Evolutionary conservation across 2,797 vertebrate species (phyloP).

Genomic region (Macrochelys suwanniensis): DNA sequence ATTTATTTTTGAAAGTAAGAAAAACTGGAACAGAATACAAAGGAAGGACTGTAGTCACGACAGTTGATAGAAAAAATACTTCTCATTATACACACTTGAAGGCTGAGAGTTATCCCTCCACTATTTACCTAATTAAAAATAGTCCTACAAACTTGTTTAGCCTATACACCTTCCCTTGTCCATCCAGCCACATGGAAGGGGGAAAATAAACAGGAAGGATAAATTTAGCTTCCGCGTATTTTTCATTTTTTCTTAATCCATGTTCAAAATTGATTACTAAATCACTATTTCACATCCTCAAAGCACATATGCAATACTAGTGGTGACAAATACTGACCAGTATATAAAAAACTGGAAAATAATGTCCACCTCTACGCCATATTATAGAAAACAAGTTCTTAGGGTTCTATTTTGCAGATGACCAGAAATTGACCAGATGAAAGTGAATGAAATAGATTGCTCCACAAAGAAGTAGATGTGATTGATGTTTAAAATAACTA

Average conservation of each 20-base stretch:
- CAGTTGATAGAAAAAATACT: background rate
- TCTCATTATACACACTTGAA: background rate
- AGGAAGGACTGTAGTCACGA: background rate
- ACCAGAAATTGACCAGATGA: background rate
- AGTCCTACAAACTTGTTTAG: background rate
- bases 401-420: background rate
- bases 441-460: background rate
- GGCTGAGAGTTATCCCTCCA: background rate
- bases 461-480: background rate
- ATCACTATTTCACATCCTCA: background rate
- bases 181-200: background rate
- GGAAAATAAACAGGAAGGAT: background rate
- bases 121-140: background rate
- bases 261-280: background rate
- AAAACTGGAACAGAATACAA: background rate
- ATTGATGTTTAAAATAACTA: background rate
- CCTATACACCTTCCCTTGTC: background rate
- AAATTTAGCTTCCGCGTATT: background rate
- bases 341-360: background rate
- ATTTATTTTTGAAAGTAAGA: background rate
- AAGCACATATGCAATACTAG: rapidly evolving
- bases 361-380: background rate
- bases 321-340: background rate
- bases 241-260: background rate
- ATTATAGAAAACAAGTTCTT: background rate